Base-by-base conservation (phyloP, 2,888 invertebrate genomes). In the Zonitis immaculata region DNA sequence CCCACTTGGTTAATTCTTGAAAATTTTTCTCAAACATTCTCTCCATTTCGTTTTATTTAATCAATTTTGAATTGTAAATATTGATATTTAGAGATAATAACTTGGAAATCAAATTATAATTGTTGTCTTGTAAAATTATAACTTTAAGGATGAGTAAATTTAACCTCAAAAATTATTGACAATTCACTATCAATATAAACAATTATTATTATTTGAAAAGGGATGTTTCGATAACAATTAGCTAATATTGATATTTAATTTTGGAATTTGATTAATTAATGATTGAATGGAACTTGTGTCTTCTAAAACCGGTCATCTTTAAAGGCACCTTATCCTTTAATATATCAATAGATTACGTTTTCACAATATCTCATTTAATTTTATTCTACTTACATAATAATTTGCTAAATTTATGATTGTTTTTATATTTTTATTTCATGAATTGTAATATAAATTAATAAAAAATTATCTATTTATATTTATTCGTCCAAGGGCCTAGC, bases 1-100 rank as follows among this genome's bases (percentile, higher is more conserved):
- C 60, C 63, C 63, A 63, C 57, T 56, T 57, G 28, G 53, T 63
- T 46, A 63, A 55, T 43, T 58, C 63, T 53, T 56, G 57, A 25
- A 61, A 51, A 54, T 60, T 60, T 32, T 54, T 54, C 16, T 61
- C 61, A 46, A 62, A 62, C 51, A 50, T 54, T 28, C 56, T 58
- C 54, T 59, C 59, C 61, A 61, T 61, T 20, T 44, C 49, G 32
- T 20, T 42, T 6, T n/a, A 18, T n/a, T n/a, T 7, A n/a, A 6
- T 42, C n/a, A 42, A 20, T 1, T 32, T 32, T 32, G 14, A 32
- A 14, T n/a, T n/a, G n/a, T n/a, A n/a, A n/a, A n/a, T n/a, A n/a
- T n/a, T n/a, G n/a, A n/a, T n/a, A n/a, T n/a, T n/a, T n/a, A n/a
- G n/a, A n/a, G n/a, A n/a, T n/a, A n/a, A n/a, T n/a, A n/a, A n/a